Evolutionary conservation across 2,113 vertebrate species (phyloP).

Genomic region (Pterophyllum scalare): DNA sequence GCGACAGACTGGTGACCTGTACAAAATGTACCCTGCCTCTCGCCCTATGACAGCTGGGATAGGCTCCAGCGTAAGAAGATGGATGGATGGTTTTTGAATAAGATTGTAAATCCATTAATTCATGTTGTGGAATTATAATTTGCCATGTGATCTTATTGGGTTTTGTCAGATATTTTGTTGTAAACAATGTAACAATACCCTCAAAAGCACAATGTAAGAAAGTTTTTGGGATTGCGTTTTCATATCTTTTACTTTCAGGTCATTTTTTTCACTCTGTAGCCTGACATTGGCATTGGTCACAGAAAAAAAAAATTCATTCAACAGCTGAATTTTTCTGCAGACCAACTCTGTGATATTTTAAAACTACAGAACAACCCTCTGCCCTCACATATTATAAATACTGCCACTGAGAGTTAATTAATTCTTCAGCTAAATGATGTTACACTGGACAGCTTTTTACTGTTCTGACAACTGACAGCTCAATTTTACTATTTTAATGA

Average conservation of each 20-base stretch:
- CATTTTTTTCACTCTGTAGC: neutral
- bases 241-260: neutral
- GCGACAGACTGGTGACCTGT: too few relatives aligned
- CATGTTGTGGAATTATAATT: neutral
- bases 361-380: neutral
- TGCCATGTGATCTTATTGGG: neutral
- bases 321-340: neutral
- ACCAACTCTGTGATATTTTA: neutral
- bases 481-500: constrained; percentile 37
- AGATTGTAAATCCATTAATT: neutral
- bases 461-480: constrained; percentile 40
- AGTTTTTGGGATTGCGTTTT: neutral
- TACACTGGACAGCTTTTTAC: constrained; percentile 11
- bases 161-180: too few relatives aligned
- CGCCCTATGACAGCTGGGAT: too few relatives aligned
- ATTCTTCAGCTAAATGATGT: constrained; percentile 26
- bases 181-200: too few relatives aligned
- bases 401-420: constrained; percentile 42
- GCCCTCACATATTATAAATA: constrained; percentile 31
- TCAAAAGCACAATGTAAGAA: too few relatives aligned
- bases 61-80: too few relatives aligned
- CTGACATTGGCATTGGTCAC: neutral
- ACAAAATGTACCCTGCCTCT: too few relatives aligned
- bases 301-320: neutral
- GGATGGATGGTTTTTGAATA: too few relatives aligned